A percentile compares a stretch with the other conserved stretches of the same genome.
These are phyloP conservation scores for Amphibalanus amphitrite DNA, from an alignment of 1,140 invertebrate genomes.

Conservation along the genomic window DNA sequence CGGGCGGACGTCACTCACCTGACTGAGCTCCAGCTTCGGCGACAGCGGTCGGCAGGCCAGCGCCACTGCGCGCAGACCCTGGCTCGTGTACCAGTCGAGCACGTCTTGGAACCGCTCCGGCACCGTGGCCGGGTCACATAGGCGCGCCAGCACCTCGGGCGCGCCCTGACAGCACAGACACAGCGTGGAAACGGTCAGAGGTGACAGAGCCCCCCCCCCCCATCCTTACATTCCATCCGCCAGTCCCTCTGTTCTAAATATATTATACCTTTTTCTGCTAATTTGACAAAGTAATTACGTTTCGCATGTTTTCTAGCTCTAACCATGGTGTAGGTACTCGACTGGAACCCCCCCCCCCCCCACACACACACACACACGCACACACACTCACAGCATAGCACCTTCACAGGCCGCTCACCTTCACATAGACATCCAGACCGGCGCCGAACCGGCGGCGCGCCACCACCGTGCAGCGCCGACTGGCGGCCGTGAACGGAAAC, in stretches of 20 bases:
- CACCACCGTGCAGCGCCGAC: conserved; percentile 34
- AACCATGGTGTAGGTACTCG: no score
- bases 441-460: conserved; percentile 23
- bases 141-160: conserved; percentile 27
- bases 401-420: conserved; percentile 21
- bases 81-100: conserved; percentile 28
- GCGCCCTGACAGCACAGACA: neutral
- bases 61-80: conserved; percentile 32
- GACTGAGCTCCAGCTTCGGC: conserved; percentile 18
- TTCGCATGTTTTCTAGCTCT: no score
- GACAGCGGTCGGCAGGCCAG: conserved; percentile 28
- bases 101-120: conserved; percentile 27
- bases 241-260: no score
- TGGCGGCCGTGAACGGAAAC: conserved; percentile 32
- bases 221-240: no score
- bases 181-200: no score
- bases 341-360: no score
- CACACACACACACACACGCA: no score
- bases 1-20: no score
- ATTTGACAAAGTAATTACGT: no score
- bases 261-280: no score
- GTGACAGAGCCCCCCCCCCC: no score
- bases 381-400: no score
- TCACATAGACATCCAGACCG: conserved; percentile 28
- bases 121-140: conserved; percentile 28